These are phyloP conservation scores for Zaprionus nigranus DNA, from an alignment of 1,140 invertebrate genomes.

Conservation along the genomic window DNA sequence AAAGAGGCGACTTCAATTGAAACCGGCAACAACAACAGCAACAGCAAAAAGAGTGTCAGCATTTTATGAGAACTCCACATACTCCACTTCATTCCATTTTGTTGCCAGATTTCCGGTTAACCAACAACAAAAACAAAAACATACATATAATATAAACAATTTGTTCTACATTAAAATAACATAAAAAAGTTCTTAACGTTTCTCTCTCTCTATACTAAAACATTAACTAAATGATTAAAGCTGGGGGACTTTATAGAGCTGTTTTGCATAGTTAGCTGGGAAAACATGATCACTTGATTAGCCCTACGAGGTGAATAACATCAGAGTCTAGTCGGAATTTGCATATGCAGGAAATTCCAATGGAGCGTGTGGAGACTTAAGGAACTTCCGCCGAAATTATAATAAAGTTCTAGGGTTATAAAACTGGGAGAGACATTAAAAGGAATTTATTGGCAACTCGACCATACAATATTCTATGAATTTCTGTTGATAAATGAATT, in stretches of 20 bases:
- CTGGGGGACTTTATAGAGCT: neutral
- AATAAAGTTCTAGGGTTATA: neutral
- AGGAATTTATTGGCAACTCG: too few species aligned
- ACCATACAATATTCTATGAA: too few species aligned
- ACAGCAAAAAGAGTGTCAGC: conserved; percentile 30
- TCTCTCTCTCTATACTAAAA: neutral
- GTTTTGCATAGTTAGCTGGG: neutral
- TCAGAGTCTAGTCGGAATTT: neutral
- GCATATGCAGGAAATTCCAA: conserved; percentile 6
- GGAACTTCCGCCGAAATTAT: neutral
- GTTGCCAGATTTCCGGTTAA: conserved; percentile 68
- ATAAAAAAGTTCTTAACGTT: conserved; percentile 67
- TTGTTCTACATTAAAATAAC: conserved; percentile 71
- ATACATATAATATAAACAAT: conserved; percentile 36
- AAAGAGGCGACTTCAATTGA: conserved; percentile 9
- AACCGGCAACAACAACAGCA: conserved; percentile 27
- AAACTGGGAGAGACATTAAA: too few species aligned
- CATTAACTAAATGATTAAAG: conserved; percentile 23
- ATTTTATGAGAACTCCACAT: conserved; percentile 45
- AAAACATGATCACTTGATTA: neutral
- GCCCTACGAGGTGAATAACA: neutral
- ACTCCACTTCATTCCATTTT: conserved; percentile 43
- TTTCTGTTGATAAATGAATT: too few species aligned
- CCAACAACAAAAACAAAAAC: conserved; percentile 33
- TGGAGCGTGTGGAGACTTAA: neutral